A percentile compares a stretch with the other conserved stretches of the same genome.
phyloP scores from a whole-genome alignment of 2,113 vertebrate genomes.

The Eptatretus burgeri region DNA sequence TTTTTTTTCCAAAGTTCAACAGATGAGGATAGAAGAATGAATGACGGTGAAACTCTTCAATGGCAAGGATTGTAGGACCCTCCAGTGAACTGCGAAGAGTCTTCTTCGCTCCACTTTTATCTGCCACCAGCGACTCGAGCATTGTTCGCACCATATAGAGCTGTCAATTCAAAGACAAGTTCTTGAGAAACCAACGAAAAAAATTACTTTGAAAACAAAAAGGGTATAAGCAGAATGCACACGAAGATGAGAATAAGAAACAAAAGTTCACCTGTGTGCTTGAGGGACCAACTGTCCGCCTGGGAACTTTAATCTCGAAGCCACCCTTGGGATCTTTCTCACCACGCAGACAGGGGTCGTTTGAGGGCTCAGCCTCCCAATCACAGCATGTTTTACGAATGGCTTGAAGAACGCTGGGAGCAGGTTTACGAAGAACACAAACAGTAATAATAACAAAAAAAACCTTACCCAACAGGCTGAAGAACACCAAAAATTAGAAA shows the following conservation, averaged over 20 bases:
- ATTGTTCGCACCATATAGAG: constrained; percentile 70
- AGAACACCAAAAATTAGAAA: too few species aligned
- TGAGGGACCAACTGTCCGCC: constrained; percentile 46
- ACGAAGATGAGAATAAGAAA: constrained; percentile 9
- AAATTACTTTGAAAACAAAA: too few species aligned
- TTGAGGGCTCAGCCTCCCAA: constrained; percentile 46
- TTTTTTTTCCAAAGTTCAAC: constrained; percentile 71
- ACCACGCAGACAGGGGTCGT: constrained; percentile 40
- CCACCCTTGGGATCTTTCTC: constrained; percentile 63
- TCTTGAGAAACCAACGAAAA: too few species aligned
- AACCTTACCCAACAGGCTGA: too few species aligned
- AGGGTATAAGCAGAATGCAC: too few species aligned
- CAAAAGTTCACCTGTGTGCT: constrained; percentile 34
- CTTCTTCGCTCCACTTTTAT: constrained; percentile 71
- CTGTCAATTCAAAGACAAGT: constrained; percentile 13
- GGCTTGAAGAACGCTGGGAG: constrained; percentile 39
- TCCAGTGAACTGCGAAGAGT: constrained; percentile 59
- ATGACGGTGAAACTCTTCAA: constrained; percentile 64
- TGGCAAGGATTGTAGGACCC: constrained; percentile 60
- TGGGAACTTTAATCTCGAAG: constrained; percentile 51
- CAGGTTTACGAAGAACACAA: too few species aligned
- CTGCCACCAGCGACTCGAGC: constrained; percentile 65
- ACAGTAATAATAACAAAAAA: too few species aligned
- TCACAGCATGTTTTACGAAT: constrained; percentile 55
- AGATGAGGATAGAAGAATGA: constrained; percentile 72